phyloP scores from a whole-genome alignment of 2,113 vertebrate genomes.

The Smithornis capensis region DNA sequence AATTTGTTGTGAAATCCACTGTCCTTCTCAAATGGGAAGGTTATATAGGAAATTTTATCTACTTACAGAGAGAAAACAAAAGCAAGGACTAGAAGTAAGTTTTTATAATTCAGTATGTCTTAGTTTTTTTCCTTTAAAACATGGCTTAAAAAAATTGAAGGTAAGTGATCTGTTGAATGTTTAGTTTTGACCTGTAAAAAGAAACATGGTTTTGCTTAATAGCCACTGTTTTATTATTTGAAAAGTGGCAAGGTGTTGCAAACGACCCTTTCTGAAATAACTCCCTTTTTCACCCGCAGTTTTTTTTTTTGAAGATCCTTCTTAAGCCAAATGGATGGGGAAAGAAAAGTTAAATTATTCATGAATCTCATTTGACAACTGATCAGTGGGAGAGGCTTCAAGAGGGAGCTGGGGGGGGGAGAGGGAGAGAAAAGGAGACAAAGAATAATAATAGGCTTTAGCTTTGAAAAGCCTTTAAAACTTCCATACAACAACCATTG shows the following conservation, averaged over 20 bases:
- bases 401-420: not conserved
- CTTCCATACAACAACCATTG: conserved; percentile 24
- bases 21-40: not conserved
- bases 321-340: not conserved
- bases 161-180: not conserved
- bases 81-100: not conserved
- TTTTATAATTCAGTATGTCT: not conserved
- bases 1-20: not conserved
- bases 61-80: not conserved
- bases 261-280: not conserved
- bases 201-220: not conserved
- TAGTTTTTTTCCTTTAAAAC: not conserved
- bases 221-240: not conserved
- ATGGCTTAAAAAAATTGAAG: not conserved
- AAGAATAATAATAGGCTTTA: conserved; percentile 50
- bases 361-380: conserved; percentile 57
- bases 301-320: conserved; percentile 16
- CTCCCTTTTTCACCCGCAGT: not conserved
- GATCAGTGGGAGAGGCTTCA: conserved; percentile 47
- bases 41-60: not conserved
- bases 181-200: not conserved
- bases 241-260: not conserved
- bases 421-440: not conserved
- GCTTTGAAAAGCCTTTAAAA: conserved; percentile 50
- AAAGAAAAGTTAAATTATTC: conserved; percentile 66